These are phyloP conservation scores for Atta texana DNA, from an alignment of 1,140 invertebrate species.

Conservation along the genomic window DNA sequence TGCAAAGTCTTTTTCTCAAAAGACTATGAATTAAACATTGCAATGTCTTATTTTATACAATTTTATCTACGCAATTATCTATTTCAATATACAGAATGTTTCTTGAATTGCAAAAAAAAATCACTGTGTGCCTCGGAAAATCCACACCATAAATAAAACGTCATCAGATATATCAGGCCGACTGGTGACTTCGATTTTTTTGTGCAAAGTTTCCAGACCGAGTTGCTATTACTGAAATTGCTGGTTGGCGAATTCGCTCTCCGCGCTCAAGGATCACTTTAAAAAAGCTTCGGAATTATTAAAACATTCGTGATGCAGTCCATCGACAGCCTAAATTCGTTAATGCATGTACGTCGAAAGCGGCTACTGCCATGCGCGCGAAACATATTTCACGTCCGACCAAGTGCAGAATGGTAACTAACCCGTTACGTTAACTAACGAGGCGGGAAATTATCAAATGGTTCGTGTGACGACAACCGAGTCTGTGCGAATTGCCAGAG, in stretches of 20 bases:
- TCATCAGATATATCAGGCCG: neutral
- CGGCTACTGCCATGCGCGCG: conserved; percentile 23
- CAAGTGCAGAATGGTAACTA: conserved; percentile 45
- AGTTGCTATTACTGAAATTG: conserved; percentile 68
- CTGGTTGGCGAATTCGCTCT: neutral
- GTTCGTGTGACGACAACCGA: conserved; percentile 47
- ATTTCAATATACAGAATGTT: neutral
- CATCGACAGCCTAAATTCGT: conserved; percentile 47
- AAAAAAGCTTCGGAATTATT: conserved; percentile 64
- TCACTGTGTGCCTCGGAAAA: neutral
- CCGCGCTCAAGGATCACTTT: conserved; percentile 1
- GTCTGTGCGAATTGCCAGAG: conserved; percentile 48
- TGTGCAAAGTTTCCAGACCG: conserved; percentile 13
- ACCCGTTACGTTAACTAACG: conserved; percentile 68
- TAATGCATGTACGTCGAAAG: conserved; percentile 36
- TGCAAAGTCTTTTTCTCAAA: neutral
- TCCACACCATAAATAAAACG: conserved; percentile 15
- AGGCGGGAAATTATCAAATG: conserved; percentile 68
- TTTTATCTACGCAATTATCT: neutral
- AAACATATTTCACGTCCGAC: conserved; percentile 47
- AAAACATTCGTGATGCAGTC: conserved; percentile 39
- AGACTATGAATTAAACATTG: neutral
- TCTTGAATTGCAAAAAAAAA: neutral
- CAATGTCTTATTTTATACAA: neutral
- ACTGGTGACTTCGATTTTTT: conserved; percentile 45